A percentile compares a stretch with the other conserved stretches of the same genome.
Conservation (phyloP, 2,113 vertebrate genomes). For the Tyto alba region DNA sequence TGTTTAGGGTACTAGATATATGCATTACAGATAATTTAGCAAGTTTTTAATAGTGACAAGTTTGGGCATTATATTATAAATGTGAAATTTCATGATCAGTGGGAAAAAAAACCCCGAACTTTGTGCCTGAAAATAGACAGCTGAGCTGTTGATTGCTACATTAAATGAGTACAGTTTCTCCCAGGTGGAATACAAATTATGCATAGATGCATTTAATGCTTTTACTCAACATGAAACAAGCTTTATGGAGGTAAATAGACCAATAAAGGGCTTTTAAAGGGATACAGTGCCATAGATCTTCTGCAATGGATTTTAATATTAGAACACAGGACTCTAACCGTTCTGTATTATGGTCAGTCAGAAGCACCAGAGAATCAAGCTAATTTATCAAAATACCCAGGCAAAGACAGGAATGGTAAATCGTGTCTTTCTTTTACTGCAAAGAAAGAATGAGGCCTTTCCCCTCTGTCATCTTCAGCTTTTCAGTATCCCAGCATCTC, state of each 20-base stretch:
- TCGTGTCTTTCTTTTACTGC: neutral
- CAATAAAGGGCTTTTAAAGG: neutral
- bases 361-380: neutral
- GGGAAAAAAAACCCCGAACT: neutral
- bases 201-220: conserved; percentile 35
- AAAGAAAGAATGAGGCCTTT: neutral
- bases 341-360: neutral
- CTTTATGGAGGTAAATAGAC: conserved; percentile 32
- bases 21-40: neutral
- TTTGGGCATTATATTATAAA: neutral
- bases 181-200: conserved; percentile 33
- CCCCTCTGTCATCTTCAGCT: neutral
- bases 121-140: neutral
- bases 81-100: neutral
- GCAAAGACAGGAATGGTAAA: neutral
- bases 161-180: conserved; percentile 1
- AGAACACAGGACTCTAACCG: neutral
- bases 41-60: neutral
- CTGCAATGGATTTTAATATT: neutral
- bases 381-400: neutral
- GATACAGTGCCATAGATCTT: neutral
- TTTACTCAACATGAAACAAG: conserved; percentile 16
- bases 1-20: neutral
- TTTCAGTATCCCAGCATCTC: neutral
- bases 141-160: neutral